Percentiles rank a stretch among this genome's conserved stretches.
These are phyloP conservation scores for Mus pahari DNA, from an alignment of 2,113 vertebrate species.

Conservation along the genomic window DNA sequence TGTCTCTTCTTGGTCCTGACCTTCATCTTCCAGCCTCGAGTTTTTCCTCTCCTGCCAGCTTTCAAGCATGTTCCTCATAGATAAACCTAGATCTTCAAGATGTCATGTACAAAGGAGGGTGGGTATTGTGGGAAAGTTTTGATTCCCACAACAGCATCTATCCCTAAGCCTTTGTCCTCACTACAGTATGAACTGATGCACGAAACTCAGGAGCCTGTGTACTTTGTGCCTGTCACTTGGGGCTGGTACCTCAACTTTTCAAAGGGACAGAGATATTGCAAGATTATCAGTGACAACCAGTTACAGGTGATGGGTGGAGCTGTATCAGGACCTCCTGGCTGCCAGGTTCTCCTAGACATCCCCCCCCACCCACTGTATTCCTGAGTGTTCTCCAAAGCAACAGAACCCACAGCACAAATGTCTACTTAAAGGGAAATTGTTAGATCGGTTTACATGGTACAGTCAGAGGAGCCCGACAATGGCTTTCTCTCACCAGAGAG, in stretches of 20 bases:
- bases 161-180: background rate
- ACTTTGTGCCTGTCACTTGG: background rate
- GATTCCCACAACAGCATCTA: background rate
- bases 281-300: background rate
- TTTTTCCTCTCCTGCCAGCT: background rate
- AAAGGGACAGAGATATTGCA: background rate
- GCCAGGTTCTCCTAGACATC: background rate
- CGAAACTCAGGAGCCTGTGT: background rate
- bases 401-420: background rate
- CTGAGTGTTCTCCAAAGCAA: background rate
- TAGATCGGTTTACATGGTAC: background rate
- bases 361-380: background rate
- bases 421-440: background rate
- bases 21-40: background rate
- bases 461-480: background rate
- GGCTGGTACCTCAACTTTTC: background rate
- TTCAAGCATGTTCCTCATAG: background rate
- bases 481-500: background rate
- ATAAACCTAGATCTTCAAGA: background rate
- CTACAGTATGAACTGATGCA: no score
- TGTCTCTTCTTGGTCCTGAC: no score
- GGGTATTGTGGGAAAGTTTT: background rate
- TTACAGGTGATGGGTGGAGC: background rate
- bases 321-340: background rate
- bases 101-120: background rate